Conservation (phyloP, 2,113 vertebrate species). For the Colinus virginianus region DNA sequence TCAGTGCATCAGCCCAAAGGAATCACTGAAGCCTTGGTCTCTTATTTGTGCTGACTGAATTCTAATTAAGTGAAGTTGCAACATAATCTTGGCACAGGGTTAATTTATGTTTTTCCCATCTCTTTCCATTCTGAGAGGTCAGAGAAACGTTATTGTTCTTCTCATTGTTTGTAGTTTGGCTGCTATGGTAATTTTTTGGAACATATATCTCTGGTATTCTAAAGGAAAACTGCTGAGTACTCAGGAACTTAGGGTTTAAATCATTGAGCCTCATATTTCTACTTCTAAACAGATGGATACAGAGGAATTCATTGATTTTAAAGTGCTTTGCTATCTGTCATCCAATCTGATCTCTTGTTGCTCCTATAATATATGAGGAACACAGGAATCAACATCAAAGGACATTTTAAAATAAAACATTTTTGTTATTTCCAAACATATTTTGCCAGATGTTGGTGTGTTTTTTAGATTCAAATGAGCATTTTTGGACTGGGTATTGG, state of each 20-base stretch:
- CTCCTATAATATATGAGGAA: conserved; percentile 43
- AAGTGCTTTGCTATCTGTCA: conserved; percentile 42
- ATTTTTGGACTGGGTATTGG: neutral
- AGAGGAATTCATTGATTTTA: conserved; percentile 53
- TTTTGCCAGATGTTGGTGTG: conserved; percentile 58
- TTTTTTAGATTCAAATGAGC: conserved; percentile 49
- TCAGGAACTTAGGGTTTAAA: conserved; percentile 9
- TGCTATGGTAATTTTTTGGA: neutral
- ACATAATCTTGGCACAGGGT: neutral
- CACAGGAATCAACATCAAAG: conserved; percentile 2
- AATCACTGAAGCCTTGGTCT: neutral
- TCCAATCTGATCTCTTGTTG: conserved; percentile 42
- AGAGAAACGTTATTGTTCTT: neutral
- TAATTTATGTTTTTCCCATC: neutral
- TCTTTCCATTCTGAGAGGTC: neutral
- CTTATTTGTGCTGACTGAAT: neutral
- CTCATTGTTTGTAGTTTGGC: neutral
- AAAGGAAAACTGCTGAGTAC: conserved; percentile 17
- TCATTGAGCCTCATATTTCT: conserved; percentile 29
- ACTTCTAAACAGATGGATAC: conserved; percentile 30
- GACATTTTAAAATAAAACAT: neutral
- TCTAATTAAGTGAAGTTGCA: neutral
- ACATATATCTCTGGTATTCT: conserved; percentile 11
- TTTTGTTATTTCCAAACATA: conserved; percentile 11
- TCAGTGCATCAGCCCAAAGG: neutral